Evolutionary conservation across 2,113 vertebrate species (phyloP).

Genomic region (Pluvialis apricaria): DNA sequence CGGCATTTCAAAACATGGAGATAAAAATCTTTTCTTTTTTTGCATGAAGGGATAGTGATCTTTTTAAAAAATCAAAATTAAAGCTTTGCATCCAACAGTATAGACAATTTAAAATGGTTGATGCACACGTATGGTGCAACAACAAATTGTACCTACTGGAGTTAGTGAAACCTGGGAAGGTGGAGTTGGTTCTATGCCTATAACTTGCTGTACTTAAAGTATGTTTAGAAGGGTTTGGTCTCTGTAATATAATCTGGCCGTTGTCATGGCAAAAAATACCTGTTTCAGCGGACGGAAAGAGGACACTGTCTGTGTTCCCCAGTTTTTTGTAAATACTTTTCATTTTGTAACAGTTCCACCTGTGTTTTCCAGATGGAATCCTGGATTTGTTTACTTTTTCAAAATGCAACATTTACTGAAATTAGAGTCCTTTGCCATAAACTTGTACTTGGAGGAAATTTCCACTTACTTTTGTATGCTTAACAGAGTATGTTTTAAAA

Average conservation of each 20-base stretch:
- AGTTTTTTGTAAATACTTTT: background rate
- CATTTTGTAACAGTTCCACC: background rate
- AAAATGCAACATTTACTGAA: background rate
- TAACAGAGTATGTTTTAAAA: background rate
- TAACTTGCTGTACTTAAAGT: background rate
- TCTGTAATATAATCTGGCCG: background rate
- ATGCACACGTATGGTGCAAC: background rate
- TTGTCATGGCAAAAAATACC: background rate
- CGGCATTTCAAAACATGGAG: background rate
- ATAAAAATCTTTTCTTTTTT: background rate
- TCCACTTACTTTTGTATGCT: background rate
- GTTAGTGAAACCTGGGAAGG: background rate
- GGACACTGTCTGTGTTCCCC: background rate
- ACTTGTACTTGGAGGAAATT: background rate
- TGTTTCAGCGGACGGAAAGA: background rate
- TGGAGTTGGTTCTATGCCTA: background rate
- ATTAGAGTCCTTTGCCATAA: background rate
- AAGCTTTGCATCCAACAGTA: background rate
- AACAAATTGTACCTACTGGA: background rate
- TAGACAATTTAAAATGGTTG: background rate
- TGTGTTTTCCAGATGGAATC: background rate
- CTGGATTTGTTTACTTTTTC: background rate
- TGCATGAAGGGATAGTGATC: background rate
- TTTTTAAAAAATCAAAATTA: background rate
- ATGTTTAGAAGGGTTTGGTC: background rate